Evolutionary conservation across 2,888 invertebrate species (phyloP).

Genomic region (Zaprionus bogoriensis): DNA sequence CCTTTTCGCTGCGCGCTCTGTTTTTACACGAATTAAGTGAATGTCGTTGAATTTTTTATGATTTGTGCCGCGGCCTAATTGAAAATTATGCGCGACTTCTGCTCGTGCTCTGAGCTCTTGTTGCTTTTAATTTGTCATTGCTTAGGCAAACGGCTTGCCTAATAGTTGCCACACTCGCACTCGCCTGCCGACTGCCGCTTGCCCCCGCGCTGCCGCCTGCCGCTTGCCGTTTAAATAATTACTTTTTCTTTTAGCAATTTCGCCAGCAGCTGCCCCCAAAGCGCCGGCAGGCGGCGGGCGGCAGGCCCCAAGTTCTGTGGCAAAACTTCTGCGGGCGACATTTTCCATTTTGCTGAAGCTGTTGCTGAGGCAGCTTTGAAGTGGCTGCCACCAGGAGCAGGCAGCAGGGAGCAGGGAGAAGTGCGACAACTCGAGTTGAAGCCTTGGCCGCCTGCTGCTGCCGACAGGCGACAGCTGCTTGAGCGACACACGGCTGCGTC

Average conservation of each 20-base stretch:
- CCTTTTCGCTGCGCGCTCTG: not conserved
- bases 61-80: conserved; percentile 65
- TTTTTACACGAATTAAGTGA: conserved; percentile 58
- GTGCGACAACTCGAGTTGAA: conserved; percentile 42
- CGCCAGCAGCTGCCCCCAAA: conserved; percentile 61
- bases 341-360: conserved; percentile 77
- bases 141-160: conserved; percentile 44
- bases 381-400: conserved; percentile 44
- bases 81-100: conserved; percentile 67
- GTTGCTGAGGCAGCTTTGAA: conserved; percentile 66
- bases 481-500: conserved; percentile 75
- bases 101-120: conserved; percentile 15
- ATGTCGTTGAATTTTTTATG: conserved; percentile 71
- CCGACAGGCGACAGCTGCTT: conserved; percentile 77
- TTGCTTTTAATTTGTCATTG: conserved; percentile 62
- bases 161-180: conserved; percentile 45
- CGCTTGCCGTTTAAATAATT: conserved; percentile 66
- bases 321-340: conserved; percentile 76
- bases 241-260: conserved; percentile 78
- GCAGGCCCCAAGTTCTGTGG: conserved; percentile 66
- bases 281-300: conserved; percentile 16
- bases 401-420: conserved; percentile 3
- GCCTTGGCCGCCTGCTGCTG: conserved; percentile 56
- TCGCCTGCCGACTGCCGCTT: not conserved
- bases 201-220: not conserved